A percentile compares a stretch with the other conserved stretches of the same genome.
phyloP scores from a whole-genome alignment of 2,888 invertebrate genomes.

The Philereme vetulata region DNA sequence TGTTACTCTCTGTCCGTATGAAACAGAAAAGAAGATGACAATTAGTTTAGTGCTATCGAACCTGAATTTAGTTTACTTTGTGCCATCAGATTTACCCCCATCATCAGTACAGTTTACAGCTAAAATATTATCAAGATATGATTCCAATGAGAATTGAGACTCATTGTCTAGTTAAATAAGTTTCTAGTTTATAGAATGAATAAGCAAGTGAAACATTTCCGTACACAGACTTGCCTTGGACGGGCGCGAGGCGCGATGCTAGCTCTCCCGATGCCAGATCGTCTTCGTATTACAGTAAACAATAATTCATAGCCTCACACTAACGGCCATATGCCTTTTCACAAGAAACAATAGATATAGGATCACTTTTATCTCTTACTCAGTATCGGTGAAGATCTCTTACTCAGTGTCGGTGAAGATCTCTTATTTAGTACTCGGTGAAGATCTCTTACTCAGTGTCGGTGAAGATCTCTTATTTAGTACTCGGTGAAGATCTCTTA shows the following conservation, averaged over 20 bases:
- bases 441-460: no score
- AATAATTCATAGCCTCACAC: conserved; percentile 37
- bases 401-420: no score
- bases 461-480: no score
- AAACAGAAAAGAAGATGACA: no score
- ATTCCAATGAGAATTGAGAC: neutral
- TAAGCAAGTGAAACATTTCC: conserved; percentile 60
- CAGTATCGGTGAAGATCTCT: no score
- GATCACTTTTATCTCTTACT: neutral
- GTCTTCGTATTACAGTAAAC: conserved; percentile 74
- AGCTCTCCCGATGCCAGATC: conserved; percentile 72
- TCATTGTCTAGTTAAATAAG: conserved; percentile 8
- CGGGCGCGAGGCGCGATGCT: conserved; percentile 75
- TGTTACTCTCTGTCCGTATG: no score
- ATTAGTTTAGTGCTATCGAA: no score
- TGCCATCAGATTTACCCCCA: no score
- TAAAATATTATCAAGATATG: neutral
- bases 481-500: no score
- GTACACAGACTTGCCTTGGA: conserved; percentile 79
- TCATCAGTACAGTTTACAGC: neutral
- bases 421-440: no score
- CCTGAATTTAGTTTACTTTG: no score
- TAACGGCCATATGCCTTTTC: conserved; percentile 26
- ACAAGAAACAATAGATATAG: conserved; percentile 16
- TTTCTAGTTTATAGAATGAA: conserved; percentile 32